phyloP scores from a whole-genome alignment of 1,140 invertebrate species.

The Neuroterus valhalla region DNA sequence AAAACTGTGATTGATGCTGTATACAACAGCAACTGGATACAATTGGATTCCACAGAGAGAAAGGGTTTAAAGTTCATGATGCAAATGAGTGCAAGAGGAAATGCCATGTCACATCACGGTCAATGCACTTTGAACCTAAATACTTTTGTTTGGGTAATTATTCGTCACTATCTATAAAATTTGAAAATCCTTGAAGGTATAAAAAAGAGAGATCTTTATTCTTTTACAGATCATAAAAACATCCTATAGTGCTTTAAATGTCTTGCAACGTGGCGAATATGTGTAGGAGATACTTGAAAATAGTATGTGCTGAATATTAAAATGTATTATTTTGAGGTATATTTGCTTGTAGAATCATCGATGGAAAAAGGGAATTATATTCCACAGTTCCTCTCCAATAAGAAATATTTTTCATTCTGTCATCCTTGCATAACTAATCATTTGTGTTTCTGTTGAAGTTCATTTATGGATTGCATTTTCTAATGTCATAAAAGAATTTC shows the following conservation, averaged over 20 bases:
- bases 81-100: constrained; percentile 43
- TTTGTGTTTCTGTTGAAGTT: too few relatives aligned
- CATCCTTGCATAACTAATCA: too few relatives aligned
- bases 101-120: constrained; percentile 51
- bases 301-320: background rate
- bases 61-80: constrained; percentile 38
- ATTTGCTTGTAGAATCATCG: too few relatives aligned
- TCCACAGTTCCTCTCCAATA: too few relatives aligned
- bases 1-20: constrained; percentile 22
- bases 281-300: background rate
- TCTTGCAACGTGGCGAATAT: constrained; percentile 45
- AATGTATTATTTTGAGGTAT: too few relatives aligned
- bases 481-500: too few relatives aligned
- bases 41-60: background rate
- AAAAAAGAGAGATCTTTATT: constrained; percentile 7
- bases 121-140: constrained; percentile 52
- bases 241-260: constrained; percentile 59
- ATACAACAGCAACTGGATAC: constrained; percentile 33
- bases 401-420: too few relatives aligned
- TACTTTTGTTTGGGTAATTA: constrained; percentile 57
- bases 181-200: constrained; percentile 10
- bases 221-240: constrained; percentile 56
- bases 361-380: too few relatives aligned
- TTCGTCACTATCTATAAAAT: constrained; percentile 31
- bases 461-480: too few relatives aligned